A percentile compares a stretch with the other conserved stretches of the same genome.
phyloP scores from a whole-genome alignment of 2,113 vertebrate genomes.

The Bufo bufo region DNA sequence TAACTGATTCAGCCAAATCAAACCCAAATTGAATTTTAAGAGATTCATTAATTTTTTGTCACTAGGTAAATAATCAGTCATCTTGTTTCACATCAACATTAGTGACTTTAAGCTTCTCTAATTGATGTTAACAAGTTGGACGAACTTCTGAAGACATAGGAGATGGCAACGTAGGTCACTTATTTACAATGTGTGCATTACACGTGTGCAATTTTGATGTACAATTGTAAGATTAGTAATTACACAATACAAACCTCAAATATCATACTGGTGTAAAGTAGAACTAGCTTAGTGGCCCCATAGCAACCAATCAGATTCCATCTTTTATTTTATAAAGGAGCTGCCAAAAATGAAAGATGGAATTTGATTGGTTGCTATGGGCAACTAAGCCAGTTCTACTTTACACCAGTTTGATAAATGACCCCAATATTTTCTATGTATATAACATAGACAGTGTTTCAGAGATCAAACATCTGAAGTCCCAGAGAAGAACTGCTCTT shows the following conservation, averaged over 20 bases:
- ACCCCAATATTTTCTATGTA: no score
- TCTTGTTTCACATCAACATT: not conserved
- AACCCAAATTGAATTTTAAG: no score
- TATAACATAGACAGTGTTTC: not conserved
- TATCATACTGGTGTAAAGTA: not conserved
- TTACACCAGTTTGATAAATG: no score
- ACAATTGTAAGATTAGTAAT: conserved; percentile 10
- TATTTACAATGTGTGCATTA: conserved; percentile 30
- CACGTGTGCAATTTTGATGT: not conserved
- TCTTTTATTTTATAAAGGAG: no score
- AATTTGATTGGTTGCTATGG: no score
- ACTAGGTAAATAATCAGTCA: no score
- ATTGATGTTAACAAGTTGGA: not conserved
- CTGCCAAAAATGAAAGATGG: no score
- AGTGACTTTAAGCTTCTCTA: not conserved
- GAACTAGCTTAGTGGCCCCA: no score
- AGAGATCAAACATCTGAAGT: not conserved
- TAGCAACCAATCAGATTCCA: no score
- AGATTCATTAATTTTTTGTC: no score
- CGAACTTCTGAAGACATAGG: conserved; percentile 3
- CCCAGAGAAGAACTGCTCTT: not conserved
- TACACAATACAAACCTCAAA: not conserved
- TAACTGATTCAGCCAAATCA: no score
- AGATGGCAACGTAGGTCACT: not conserved
- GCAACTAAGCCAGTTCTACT: no score